Evolutionary conservation across 2,797 vertebrate genomes (phyloP), one percentile per base, ranked within the genome.

Genomic region (Monodelphis domestica): DNA sequence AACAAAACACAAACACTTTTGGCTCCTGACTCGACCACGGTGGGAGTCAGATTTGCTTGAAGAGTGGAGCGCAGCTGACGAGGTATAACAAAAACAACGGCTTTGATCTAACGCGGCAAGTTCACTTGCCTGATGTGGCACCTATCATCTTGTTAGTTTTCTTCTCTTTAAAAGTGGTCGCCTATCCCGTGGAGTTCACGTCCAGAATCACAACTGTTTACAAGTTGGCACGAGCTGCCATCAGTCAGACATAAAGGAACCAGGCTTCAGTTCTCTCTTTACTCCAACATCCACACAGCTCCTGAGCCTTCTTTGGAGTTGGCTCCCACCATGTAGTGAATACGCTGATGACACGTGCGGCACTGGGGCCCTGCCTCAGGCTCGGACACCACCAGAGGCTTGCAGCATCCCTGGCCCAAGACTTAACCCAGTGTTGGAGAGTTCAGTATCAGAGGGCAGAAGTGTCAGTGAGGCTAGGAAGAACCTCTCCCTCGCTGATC

Each of bases 51-150:
- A 10, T 0, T 12, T 33, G 6, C 88, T 87, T 12, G 21, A 38
- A 51, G 21, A 45, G 63, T 0, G 10, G 89, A 91, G n/a, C 28
- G 30, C 29, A 12, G 78, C 21, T 5, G 63, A 54, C 45, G 89
- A 95, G 91, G 94, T 94, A 91, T 70, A 24, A 7, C 17, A 87
- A 33, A 54, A 92, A 38, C 15, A 51, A 57, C 54, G 96, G 95
- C 93, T 87, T 87, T 54, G 4, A 10, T 54, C 6, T 0, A n/a
- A n/a, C n/a, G n/a, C n/a, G 87, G 92, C 53, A 4, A 87, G 87
- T 70, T 92, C 54, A 30, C 57, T 53, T 30, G 88, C 53, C 0
- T 29, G 92, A 88, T 52, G 28, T 15, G 63, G 90, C 56, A 90
- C 78, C 3, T 50, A 26, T 55, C 0, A 3, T 63, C 87, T 56